Evolutionary conservation across 1,140 invertebrate genomes (phyloP), one percentile per base, ranked within the genome.

Genomic region (Drosophila obscura): DNA sequence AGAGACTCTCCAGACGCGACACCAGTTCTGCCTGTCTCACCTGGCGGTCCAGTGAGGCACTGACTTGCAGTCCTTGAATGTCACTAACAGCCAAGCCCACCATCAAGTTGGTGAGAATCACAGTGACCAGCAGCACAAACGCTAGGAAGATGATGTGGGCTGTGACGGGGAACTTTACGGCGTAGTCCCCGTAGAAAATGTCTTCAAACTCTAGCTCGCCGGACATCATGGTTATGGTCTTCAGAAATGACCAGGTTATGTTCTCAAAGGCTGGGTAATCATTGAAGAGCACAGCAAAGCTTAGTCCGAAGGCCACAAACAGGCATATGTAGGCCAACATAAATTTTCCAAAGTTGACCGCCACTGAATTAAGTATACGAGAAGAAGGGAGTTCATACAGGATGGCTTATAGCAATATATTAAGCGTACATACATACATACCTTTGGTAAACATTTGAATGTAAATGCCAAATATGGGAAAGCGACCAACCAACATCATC

Each of bases 151-250:
- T 94, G 4, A 96, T 92, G 78, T 97, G 96, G 0, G 96, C 93
- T 0, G 96, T 97, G 1, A 94, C 93, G 0, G 94, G 94, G 87
- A 95, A 92, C 52, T 94, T 92, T 1, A 93, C 91, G 1, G 64
- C 57, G 24, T 80, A 77, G 43, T 95, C 92, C 15, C 94, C 93
- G 77, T 96, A 97, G 82, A 97, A 97, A 53, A 96, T 94, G 65
- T 96, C 96, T 82, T 97, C 96, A 77, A 96, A 97, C 88, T 97
- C 96, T 28, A 97, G 91, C 84, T 97, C 96, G 0, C 96, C 96
- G 0, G 96, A 96, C 96, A 97, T 97, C 96, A 97, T 97, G 46
- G 97, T 95, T 3, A 97, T 94, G 0, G 96, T 96, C 92, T 97
- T 97, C 0, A 97, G 89, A 0, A 97, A 80, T 0, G 94, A 93